phyloP scores from a whole-genome alignment of 2,888 invertebrate species.

The Zaprionus obscuricornis region DNA sequence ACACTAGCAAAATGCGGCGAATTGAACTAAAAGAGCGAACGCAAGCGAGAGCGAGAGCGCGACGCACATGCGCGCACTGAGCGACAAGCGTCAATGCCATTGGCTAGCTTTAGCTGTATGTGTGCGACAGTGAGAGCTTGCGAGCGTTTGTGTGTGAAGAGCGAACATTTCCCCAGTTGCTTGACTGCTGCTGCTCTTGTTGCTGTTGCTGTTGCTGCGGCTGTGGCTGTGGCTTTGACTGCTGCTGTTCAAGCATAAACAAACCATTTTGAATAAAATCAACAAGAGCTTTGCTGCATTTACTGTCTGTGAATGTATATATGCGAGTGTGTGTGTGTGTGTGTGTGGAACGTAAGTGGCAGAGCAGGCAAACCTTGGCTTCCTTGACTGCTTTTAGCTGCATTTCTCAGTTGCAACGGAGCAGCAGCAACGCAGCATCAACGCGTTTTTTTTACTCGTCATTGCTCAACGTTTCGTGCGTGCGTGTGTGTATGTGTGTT shows the following conservation, averaged over 20 bases:
- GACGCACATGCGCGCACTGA: conserved; percentile 67
- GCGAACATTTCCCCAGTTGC: conserved; percentile 57
- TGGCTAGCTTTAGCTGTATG: conserved; percentile 41
- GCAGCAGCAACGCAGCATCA: conserved; percentile 45
- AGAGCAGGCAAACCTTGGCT: conserved; percentile 33
- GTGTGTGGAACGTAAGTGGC: conserved; percentile 68
- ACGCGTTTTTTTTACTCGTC: conserved; percentile 43
- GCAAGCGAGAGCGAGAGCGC: conserved; percentile 36
- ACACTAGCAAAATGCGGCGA: neutral
- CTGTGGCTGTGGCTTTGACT: conserved; percentile 3
- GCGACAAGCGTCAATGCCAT: conserved; percentile 62
- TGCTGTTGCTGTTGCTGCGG: conserved; percentile 2
- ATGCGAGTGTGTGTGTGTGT: neutral
- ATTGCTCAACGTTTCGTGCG: conserved; percentile 14
- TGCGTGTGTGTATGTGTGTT: conserved; percentile 24
- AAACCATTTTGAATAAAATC: conserved; percentile 79
- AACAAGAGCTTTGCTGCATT: conserved; percentile 47
- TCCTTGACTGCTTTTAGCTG: conserved; percentile 41
- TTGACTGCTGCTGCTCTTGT: conserved; percentile 8
- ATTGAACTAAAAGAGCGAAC: conserved; percentile 5
- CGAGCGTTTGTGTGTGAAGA: conserved; percentile 32
- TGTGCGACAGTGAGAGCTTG: conserved; percentile 2
- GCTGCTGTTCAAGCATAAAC: conserved; percentile 64
- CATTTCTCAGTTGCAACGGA: conserved; percentile 68
- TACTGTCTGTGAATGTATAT: no score